These are phyloP conservation scores for Leucoraja ocellata DNA, from an alignment of 2,797 vertebrate genomes.

Conservation along the genomic window DNA sequence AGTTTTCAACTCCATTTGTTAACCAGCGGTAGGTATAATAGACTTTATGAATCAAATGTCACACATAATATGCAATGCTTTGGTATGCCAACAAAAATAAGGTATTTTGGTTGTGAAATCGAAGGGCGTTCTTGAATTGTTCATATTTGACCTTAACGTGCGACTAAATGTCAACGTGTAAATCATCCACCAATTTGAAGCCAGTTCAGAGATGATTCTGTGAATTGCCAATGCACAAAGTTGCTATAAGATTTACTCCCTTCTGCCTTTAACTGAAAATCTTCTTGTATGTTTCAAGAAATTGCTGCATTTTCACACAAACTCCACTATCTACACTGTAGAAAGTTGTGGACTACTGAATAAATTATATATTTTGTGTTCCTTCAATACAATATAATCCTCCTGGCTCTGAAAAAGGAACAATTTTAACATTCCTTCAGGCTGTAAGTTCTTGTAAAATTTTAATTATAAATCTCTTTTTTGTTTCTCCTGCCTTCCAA, in stretches of 20 bases:
- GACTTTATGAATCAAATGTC: neutral
- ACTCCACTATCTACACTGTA: neutral
- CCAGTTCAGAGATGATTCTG: neutral
- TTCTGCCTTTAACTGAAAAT: neutral
- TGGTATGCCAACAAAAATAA: neutral
- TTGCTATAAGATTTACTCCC: neutral
- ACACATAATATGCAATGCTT: neutral
- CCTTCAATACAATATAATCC: neutral
- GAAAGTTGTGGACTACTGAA: neutral
- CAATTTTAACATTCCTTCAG: neutral
- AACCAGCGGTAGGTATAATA: constrained; percentile 86
- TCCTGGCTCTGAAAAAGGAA: neutral
- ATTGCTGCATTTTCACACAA: neutral
- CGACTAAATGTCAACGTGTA: neutral
- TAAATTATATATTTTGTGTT: neutral
- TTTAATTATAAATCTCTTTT: neutral
- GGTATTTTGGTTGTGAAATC: neutral
- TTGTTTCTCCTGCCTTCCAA: neutral
- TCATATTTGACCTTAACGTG: neutral
- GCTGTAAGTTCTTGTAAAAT: neutral
- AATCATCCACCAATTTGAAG: neutral
- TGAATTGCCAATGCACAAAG: neutral
- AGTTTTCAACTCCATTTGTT: constrained; percentile 96
- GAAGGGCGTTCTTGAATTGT: neutral
- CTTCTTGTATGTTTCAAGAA: neutral